These are phyloP conservation scores for Cyclophora albipunctata DNA, from an alignment of 2,888 invertebrate genomes.

Conservation along the genomic window DNA sequence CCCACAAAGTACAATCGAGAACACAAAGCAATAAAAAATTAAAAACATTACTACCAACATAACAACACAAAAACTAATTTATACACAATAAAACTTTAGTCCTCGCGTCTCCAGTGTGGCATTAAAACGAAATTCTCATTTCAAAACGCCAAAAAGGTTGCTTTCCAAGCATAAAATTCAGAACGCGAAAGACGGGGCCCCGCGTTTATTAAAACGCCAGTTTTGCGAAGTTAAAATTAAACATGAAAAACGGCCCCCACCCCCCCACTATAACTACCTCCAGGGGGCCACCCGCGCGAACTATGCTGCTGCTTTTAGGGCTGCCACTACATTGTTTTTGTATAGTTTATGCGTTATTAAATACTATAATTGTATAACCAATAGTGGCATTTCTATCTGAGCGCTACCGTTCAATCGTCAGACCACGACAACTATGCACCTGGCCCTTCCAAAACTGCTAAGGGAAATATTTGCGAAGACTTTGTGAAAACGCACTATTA, in stretches of 20 bases:
- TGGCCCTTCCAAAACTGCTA: background rate
- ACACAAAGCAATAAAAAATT: background rate
- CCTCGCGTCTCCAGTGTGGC: constrained; percentile 48
- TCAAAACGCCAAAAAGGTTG: constrained; percentile 54
- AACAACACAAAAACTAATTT: constrained; percentile 50
- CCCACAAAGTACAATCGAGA: no score
- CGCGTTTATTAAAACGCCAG: constrained; percentile 71
- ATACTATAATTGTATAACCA: background rate
- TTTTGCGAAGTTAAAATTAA: constrained; percentile 74
- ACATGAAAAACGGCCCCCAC: constrained; percentile 67
- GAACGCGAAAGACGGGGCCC: constrained; percentile 56
- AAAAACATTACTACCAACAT: constrained; percentile 13
- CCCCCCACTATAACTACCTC: constrained; percentile 23
- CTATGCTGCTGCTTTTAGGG: constrained; percentile 39
- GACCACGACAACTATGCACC: no score
- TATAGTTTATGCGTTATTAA: background rate
- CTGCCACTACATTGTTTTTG: constrained; percentile 10
- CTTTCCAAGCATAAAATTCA: constrained; percentile 54
- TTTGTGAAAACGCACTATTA: no score
- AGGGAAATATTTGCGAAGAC: no score
- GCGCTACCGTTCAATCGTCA: no score
- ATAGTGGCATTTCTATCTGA: background rate
- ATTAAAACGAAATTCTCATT: constrained; percentile 56
- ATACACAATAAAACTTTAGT: constrained; percentile 56
- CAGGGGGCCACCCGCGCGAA: constrained; percentile 35